These are phyloP conservation scores for Saccopteryx bilineata DNA, from an alignment of 2,113 vertebrate species.

Conservation along the genomic window DNA sequence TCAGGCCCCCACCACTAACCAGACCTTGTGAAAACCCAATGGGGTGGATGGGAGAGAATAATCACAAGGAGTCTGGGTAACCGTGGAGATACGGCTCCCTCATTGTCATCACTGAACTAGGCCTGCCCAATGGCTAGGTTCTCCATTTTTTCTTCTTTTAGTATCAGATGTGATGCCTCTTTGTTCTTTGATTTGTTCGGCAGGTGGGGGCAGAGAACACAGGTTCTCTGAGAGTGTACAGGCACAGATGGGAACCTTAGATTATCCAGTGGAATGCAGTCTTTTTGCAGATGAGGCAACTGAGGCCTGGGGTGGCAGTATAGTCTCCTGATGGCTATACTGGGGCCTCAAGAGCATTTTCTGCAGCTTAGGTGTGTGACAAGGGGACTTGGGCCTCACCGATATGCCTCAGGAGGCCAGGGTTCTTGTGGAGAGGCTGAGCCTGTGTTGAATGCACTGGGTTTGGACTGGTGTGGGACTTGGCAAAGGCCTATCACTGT, in stretches of 20 bases:
- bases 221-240: not conserved
- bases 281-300: conserved; percentile 37
- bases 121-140: accelerated
- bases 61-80: not conserved
- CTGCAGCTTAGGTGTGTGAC: not conserved
- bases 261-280: not conserved
- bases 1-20: not conserved
- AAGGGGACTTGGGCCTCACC: not conserved
- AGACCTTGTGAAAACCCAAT: not conserved
- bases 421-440: not conserved
- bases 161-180: not conserved
- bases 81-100: not conserved
- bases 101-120: not conserved
- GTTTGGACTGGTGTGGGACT: not conserved
- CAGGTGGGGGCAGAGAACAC: not conserved
- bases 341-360: not conserved
- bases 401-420: not conserved
- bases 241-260: not conserved
- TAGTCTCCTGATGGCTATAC: not conserved
- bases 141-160: not conserved
- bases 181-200: conserved; percentile 58
- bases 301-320: not conserved
- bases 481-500: not conserved
- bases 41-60: not conserved
- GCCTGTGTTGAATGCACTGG: not conserved